Conservation (phyloP, 2,888 invertebrate genomes). For the Caprella mutica region DNA sequence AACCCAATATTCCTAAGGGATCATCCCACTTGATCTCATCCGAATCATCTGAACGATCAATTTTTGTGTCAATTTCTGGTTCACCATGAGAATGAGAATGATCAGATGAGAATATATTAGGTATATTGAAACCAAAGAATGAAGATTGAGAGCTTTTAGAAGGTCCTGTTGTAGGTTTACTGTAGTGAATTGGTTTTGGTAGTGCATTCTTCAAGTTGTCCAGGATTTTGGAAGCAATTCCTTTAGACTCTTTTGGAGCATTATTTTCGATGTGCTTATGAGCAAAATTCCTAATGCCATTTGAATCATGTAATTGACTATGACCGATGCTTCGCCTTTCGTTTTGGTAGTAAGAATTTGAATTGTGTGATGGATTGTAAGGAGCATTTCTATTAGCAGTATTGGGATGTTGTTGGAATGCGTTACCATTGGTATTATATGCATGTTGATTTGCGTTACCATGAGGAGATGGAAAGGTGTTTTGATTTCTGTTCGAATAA, state of each 20-base stretch:
- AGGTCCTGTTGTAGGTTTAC: neutral
- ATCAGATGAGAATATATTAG: neutral
- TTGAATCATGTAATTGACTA: too few species aligned
- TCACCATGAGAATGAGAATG: neutral
- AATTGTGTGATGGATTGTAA: too few species aligned
- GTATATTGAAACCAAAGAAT: neutral
- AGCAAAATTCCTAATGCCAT: too few species aligned
- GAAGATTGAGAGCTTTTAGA: neutral
- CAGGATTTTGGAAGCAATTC: conserved; percentile 8
- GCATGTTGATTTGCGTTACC: too few species aligned
- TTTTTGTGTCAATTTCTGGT: neutral
- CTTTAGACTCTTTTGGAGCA: neutral
- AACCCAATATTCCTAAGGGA: neutral
- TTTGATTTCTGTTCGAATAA: too few species aligned
- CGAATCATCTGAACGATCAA: neutral
- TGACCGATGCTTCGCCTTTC: too few species aligned
- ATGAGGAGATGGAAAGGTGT: too few species aligned
- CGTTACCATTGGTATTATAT: too few species aligned
- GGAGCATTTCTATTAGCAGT: too few species aligned
- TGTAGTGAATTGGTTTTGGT: conserved; percentile 24
- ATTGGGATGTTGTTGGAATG: too few species aligned
- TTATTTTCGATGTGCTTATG: too few species aligned
- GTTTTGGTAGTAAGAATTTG: too few species aligned
- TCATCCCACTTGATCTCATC: conserved; percentile 5
- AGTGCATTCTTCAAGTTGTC: conserved; percentile 17